phyloP scores from a whole-genome alignment of 2,113 vertebrate genomes.

The Ailuropoda melanoleuca region DNA sequence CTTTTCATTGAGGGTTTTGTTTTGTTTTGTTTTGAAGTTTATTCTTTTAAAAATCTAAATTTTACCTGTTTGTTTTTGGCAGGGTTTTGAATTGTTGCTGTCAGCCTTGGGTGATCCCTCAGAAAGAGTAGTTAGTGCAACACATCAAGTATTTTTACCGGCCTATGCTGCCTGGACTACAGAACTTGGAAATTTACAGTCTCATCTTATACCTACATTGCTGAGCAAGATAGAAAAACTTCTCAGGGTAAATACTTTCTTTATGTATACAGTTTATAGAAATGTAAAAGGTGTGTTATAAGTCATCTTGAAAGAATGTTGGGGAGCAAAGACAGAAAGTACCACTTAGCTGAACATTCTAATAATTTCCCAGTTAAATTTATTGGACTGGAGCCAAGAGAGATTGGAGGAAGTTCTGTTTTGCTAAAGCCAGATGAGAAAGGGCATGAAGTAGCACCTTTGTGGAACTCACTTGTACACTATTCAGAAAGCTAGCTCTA shows the following conservation, averaged over 20 bases:
- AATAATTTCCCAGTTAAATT: neutral
- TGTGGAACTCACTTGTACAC: neutral
- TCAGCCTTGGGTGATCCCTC: slow-evolving; percentile 96
- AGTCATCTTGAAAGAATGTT: neutral
- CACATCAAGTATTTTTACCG: slow-evolving; percentile 98
- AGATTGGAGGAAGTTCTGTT: neutral
- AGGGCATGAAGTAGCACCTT: neutral
- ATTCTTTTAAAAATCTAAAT: neutral
- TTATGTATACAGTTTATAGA: neutral
- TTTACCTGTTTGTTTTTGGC: slow-evolving; percentile 39
- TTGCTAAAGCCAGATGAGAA: neutral
- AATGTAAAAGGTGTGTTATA: neutral
- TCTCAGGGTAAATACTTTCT: slow-evolving; percentile 88
- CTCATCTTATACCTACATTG: slow-evolving; percentile 94
- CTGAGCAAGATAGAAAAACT: slow-evolving; percentile 96
- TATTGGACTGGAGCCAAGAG: neutral
- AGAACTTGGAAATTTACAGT: slow-evolving; percentile 94
- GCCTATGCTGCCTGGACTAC: slow-evolving; percentile 98
- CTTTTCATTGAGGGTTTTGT: neutral
- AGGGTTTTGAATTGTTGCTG: slow-evolving; percentile 98
- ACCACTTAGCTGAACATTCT: neutral
- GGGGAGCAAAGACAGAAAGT: neutral
- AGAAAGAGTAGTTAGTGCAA: slow-evolving; percentile 95
- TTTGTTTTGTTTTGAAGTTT: neutral
- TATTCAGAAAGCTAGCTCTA: neutral